Evolutionary conservation across 2,797 vertebrate genomes (phyloP), one percentile per base, ranked within the genome.

Genomic region (Iguana delicatissima): DNA sequence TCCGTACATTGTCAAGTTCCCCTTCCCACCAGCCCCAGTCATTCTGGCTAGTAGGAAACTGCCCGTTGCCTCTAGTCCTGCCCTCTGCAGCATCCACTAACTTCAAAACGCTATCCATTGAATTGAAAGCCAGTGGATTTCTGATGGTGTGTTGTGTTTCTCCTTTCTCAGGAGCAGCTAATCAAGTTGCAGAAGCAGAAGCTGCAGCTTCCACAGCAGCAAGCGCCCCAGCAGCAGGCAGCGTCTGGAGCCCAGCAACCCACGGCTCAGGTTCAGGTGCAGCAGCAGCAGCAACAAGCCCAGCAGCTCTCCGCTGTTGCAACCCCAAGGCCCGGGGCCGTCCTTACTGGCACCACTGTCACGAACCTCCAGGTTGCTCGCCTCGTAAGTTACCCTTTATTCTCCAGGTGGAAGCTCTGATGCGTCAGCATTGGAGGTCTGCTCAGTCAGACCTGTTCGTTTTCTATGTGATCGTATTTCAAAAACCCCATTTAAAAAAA

Each of bases 101-200:
- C 80, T 42, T n/a, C 67, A 10, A 80, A 26, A 46, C 20, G 13
- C 76, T 29, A 81, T 20, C 57, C 6, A 35, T 72, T 62, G 82
- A 24, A 6, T 0, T 35, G 67, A 77, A 89, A 93, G 46, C 77
- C 0, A 14, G 32, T 29, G 0, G 12, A 64, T 38, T 82, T 29
- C 26, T 22, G 94, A 62, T 2, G 7, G 35, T 42, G 35, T 42
- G 2, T 18, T 46, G 46, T n/a, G 1, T 93, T 90, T 89, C 85
- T 13, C 93, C 91, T 80, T 92, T 94, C 64, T 93, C 72, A 99
- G 98, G 98, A 98, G 69, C 96, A 99, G 94, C 96, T 98, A 89
- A 91, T 99, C 55, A 99, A 99, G 95, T 95, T 99, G 94, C 98
- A 98, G 93, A 99, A 99, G 93, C 99, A 99, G 93, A 99, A 99